Base-by-base conservation (phyloP, 2,113 vertebrate species). In the Alethe castanea region DNA sequence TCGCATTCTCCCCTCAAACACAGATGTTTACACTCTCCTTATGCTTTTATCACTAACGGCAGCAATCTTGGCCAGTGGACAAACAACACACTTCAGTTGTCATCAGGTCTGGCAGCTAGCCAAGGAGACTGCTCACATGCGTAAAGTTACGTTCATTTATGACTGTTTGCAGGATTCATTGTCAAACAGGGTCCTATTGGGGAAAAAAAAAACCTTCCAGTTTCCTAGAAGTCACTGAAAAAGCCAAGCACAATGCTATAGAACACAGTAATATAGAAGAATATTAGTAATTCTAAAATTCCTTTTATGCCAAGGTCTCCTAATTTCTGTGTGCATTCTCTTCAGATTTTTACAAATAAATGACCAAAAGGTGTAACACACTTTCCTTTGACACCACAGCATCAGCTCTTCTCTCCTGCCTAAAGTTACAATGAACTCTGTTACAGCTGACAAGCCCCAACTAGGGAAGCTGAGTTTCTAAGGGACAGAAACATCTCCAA, bases 31-130 rank as follows among this genome's bases (percentile, higher is more conserved):
- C 90, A 67, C 66, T 95, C 85, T 64, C 69, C 44, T 73, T 52
- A 60, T 0, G 79, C 86, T 94, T 95, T 95, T 96, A 96, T 96
- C 94, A 93, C 80, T 64, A 96, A 94, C 52, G 4, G 88, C 93
- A 95, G 90, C 79, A 96, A 94, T 94, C 86, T 91, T 96, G 94
- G 92, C 94, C 12, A 19, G 31, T 85, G 81, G 93, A 96, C 93
- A 96, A 96, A 96, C 90, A 92, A 74, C 25, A 81, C 87, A 88
- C 88, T 95, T 93, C 76, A 15, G 89, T 28, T 91, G 86, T 92
- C 92, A 96, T 92, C 92, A 64, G 48, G 72, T 48, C 14, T 90
- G 81, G 92, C 87, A 88, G 45, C 22, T 11, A 33, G 76, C 90
- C 95, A 92, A 36, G 35, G 28, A 81, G 72, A 52, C 60, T 64